Evolutionary conservation across 30 jellyfish, hydroid and myxozoan species (phyloP).

Genomic region (Mastigias papua): DNA sequence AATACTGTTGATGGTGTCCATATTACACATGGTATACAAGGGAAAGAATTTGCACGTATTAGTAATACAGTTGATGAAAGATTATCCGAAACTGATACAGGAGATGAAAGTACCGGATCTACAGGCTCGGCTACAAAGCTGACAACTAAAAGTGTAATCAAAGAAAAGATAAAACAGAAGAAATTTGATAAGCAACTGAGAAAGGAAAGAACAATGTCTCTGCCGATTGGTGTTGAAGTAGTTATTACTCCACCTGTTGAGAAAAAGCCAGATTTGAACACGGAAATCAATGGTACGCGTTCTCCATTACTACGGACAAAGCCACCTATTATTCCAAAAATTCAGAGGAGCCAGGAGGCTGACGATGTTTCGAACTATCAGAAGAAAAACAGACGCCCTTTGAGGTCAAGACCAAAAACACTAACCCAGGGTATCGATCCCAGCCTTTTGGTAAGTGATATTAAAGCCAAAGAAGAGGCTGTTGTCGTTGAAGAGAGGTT

Average conservation of each 20-base stretch:
- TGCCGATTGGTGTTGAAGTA: slow-evolving; percentile 72
- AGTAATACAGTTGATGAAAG: background rate
- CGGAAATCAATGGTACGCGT: slow-evolving; percentile 44
- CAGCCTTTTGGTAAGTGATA: slow-evolving; percentile 58
- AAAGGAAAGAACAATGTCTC: slow-evolving; percentile 63
- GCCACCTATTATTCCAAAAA: slow-evolving; percentile 54
- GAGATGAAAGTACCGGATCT: slow-evolving; percentile 59
- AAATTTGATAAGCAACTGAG: slow-evolving; percentile 41
- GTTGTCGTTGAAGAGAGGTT: slow-evolving; percentile 85
- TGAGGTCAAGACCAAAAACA: slow-evolving; percentile 87
- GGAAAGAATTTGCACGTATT: background rate
- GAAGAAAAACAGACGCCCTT: slow-evolving; percentile 40
- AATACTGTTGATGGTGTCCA: background rate
- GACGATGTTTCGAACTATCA: slow-evolving; percentile 48
- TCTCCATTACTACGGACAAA: slow-evolving; percentile 36
- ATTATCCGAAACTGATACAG: slow-evolving; percentile 23
- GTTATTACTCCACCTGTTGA: slow-evolving; percentile 42
- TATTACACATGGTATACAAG: background rate
- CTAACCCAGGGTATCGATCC: slow-evolving; percentile 89
- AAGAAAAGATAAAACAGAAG: slow-evolving; percentile 69
- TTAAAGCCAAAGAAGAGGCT: slow-evolving; percentile 71
- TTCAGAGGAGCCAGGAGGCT: slow-evolving; percentile 63
- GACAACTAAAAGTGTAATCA: slow-evolving; percentile 68
- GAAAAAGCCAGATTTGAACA: slow-evolving; percentile 7
- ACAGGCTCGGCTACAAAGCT: slow-evolving; percentile 62